Evolutionary conservation across 2,113 vertebrate genomes (phyloP).

Genomic region (Sturnira hondurensis): DNA sequence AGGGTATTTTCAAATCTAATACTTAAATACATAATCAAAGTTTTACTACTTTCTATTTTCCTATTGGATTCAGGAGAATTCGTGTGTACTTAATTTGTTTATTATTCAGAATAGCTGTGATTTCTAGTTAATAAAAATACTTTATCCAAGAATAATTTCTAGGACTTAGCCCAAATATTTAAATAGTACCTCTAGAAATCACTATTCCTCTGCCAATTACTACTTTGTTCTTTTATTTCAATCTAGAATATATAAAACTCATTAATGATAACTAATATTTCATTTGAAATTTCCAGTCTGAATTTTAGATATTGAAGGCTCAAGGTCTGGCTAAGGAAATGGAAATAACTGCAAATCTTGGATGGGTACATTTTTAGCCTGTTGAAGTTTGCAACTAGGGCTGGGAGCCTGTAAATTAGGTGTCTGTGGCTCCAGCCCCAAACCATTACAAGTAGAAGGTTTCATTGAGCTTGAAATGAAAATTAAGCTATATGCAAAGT

Average conservation of each 20-base stretch:
- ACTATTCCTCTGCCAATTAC: not conserved
- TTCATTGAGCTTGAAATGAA: conserved; percentile 33
- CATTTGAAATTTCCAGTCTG: conserved; percentile 11
- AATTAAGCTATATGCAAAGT: conserved; percentile 20
- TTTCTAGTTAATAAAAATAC: conserved; percentile 7
- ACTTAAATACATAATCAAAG: not conserved
- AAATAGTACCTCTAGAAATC: not conserved
- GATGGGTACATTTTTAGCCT: conserved; percentile 15
- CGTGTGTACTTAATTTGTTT: not conserved
- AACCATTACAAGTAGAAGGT: not conserved
- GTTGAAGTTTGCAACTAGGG: not conserved
- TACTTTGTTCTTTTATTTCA: not conserved
- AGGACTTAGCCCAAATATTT: not conserved
- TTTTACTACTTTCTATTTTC: not conserved
- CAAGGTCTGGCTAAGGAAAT: not conserved
- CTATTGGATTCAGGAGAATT: not conserved
- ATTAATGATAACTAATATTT: not conserved
- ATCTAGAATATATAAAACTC: not conserved
- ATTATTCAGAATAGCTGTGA: not conserved
- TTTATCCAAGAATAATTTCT: not conserved
- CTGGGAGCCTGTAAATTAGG: conserved; percentile 34
- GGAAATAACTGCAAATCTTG: conserved; percentile 34
- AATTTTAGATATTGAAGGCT: not conserved
- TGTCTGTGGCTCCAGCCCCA: conserved; percentile 16
- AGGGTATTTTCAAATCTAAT: not conserved